Base-by-base conservation (phyloP, 2,888 invertebrate species). In the Oxyscelio sp. region DNA sequence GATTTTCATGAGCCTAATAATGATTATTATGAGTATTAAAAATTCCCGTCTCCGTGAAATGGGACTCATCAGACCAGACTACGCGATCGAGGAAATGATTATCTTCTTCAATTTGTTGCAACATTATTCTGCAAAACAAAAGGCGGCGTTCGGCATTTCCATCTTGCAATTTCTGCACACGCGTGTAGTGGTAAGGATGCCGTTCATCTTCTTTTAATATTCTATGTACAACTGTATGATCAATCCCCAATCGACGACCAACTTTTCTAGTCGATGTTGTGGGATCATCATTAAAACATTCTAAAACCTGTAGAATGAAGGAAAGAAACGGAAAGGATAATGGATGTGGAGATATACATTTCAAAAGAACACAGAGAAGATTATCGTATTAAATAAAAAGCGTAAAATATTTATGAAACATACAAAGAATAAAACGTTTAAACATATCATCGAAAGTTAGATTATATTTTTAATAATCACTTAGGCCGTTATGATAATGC, bases 11-110 rank as follows among this genome's bases (percentile, higher is more conserved):
- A 6, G 48, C 8, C 73, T 61, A 73, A n/a, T 24, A 73, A 11
- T 73, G 73, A 27, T 15, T 27, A 27, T 73, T 73, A 13, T 61
- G 73, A 19, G 40, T 38, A 15, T 73, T 73, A 11, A 40, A 73
- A 1, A 52, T 61, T 5, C 73, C 73, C 0, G 19, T 73, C 19
- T 61, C 71, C n/a, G 59, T 71, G 9, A 71, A 71, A 43, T 58
- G 58, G 11, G 48, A 59, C n/a, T 71, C 71, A 24, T 73, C 61
- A 0, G 27, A 21, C 61, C 73, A 73, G 0, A 73, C 1, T 27
- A 73, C 61, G 0, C 3, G 11, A 13, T 73, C 61, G 13, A 73
- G 24, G 22, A 50, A 13, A 1, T n/a, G n/a, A 13, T 22, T 17
- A 8, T 73, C 59, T 1, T 22, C 34, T 0, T 34, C 22, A 11